A percentile compares a stretch with the other conserved stretches of the same genome.
These are phyloP conservation scores for Chorisops tibialis DNA, from an alignment of 2,888 invertebrate genomes.

Conservation along the genomic window DNA sequence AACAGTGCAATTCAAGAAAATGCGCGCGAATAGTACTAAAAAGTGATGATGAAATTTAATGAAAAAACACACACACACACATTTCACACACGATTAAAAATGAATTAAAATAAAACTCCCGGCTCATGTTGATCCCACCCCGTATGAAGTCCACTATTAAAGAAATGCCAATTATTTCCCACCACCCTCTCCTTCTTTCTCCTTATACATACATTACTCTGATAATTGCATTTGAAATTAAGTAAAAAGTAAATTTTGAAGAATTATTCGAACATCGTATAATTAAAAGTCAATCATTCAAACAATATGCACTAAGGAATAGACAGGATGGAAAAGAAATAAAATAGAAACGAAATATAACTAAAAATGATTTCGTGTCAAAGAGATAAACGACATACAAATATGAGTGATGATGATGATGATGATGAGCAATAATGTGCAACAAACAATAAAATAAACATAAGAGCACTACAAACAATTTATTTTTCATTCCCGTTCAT, in stretches of 20 bases:
- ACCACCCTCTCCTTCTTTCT: background rate
- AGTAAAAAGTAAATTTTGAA: background rate
- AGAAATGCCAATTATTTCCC: background rate
- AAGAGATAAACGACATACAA: background rate
- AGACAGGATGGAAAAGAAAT: background rate
- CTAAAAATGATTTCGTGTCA: background rate
- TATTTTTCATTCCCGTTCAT: too few relatives aligned
- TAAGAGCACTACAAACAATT: too few relatives aligned
- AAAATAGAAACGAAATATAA: background rate
- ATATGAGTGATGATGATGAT: too few relatives aligned
- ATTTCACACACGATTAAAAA: background rate
- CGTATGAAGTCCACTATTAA: constrained; percentile 15
- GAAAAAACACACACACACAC: background rate
- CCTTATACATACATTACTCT: too few relatives aligned
- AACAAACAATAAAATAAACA: too few relatives aligned
- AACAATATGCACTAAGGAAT: background rate
- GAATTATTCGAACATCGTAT: background rate
- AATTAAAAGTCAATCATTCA: background rate
- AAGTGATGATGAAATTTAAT: too few relatives aligned
- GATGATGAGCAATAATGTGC: too few relatives aligned
- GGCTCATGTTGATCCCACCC: constrained; percentile 12
- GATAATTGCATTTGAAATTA: too few relatives aligned
- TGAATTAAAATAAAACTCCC: background rate
- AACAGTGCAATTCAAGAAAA: too few relatives aligned
- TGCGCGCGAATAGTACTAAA: too few relatives aligned